phyloP scores from a whole-genome alignment of 2,113 vertebrate genomes.

The Ictalurus furcatus region DNA sequence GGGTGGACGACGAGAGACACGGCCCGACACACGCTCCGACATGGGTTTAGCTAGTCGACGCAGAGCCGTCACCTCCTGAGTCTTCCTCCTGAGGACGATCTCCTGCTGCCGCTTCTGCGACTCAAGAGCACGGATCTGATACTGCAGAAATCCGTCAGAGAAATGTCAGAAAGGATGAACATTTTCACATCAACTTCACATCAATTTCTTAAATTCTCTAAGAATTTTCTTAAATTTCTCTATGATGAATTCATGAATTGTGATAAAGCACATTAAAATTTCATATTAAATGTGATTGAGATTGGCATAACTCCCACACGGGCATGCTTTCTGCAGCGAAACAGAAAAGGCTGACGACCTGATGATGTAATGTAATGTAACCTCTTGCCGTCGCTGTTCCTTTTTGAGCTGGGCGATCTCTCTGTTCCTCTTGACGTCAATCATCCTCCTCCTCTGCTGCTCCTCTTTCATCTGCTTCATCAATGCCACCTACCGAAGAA shows the following conservation, averaged over 20 bases:
- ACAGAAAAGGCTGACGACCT: background rate
- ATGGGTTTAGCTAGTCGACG: slow-evolving; percentile 91
- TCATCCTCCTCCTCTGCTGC: slow-evolving; percentile 88
- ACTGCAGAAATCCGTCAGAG: slow-evolving; percentile 67
- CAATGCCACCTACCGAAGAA: slow-evolving; percentile 79
- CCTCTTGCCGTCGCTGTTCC: slow-evolving; percentile 91
- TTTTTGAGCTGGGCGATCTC: slow-evolving; percentile 96
- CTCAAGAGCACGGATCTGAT: slow-evolving; percentile 92
- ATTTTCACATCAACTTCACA: background rate
- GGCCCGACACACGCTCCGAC: slow-evolving; percentile 86
- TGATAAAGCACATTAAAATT: background rate
- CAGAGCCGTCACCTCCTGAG: slow-evolving; percentile 91
- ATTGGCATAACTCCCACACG: background rate
- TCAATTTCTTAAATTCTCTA: background rate
- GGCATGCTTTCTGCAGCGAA: background rate
- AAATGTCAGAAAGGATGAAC: background rate
- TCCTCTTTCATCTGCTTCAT: slow-evolving; percentile 99
- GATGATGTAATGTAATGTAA: slow-evolving; percentile 47
- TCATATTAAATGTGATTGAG: background rate
- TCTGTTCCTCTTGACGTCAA: slow-evolving; percentile 89
- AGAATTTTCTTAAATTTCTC: no score
- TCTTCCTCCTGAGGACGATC: slow-evolving; percentile 89
- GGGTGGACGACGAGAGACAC: slow-evolving; percentile 64
- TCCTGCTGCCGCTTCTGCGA: slow-evolving; percentile 97
- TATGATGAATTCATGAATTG: background rate